phyloP scores from a whole-genome alignment of 2,797 vertebrate species.

The Mormyrops attenuatus region DNA sequence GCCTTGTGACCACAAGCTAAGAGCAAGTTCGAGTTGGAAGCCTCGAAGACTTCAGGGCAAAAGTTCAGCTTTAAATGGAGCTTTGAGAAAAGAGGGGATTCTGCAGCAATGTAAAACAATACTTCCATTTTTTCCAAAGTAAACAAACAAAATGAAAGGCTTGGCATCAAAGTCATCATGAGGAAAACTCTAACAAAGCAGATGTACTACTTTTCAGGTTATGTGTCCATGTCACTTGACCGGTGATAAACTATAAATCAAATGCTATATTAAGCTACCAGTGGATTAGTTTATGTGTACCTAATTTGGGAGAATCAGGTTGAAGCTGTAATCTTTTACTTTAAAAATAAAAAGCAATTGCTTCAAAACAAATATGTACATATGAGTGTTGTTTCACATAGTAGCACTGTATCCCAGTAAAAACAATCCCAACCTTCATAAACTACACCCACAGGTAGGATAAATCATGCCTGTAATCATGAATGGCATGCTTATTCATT shows the following conservation, averaged over 20 bases:
- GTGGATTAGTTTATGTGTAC: not conserved
- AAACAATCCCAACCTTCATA: not conserved
- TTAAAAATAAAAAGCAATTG: not conserved
- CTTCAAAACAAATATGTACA: not conserved
- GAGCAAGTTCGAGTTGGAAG: not conserved
- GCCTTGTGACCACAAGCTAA: not conserved
- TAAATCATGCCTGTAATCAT: not conserved
- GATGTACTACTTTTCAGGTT: not conserved
- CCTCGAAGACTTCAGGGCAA: not conserved
- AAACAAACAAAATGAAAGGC: not conserved
- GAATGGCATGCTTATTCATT: not conserved
- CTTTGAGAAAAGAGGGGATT: not conserved
- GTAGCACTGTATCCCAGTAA: not conserved
- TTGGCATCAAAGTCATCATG: not conserved
- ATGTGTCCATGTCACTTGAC: not conserved
- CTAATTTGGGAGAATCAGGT: not conserved
- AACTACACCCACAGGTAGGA: not conserved
- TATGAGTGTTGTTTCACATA: not conserved
- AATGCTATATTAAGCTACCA: not conserved
- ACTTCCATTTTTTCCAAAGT: not conserved
- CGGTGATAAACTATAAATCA: not conserved
- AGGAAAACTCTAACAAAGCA: not conserved
- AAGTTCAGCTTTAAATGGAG: not conserved
- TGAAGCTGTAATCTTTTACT: not conserved
- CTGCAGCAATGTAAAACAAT: not conserved